A percentile compares a stretch with the other conserved stretches of the same genome.
These are phyloP conservation scores for Acanthurus leucopareius DNA, from an alignment of 2,797 vertebrate species.

Conservation along the genomic window DNA sequence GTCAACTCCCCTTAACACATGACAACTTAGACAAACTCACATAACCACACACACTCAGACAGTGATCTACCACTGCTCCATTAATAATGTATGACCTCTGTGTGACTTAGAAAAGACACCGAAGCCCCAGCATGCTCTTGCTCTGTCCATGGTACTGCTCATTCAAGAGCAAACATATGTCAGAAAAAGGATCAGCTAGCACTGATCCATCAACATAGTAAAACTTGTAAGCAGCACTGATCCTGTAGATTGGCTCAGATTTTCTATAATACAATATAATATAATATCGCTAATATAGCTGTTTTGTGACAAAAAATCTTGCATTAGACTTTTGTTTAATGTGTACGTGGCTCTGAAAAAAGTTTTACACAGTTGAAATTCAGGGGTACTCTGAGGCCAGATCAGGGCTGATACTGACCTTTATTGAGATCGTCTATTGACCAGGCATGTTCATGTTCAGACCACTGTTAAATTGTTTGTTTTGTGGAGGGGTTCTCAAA, in stretches of 20 bases:
- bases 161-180: constrained; percentile 8
- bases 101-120: constrained; percentile 67
- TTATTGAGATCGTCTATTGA: too few relatives aligned
- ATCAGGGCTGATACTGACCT: too few relatives aligned
- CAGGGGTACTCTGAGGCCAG: too few relatives aligned
- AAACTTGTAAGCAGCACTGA: background rate
- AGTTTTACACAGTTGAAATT: too few relatives aligned
- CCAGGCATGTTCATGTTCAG: too few relatives aligned
- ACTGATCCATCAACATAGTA: background rate
- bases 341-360: too few relatives aligned
- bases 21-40: constrained; percentile 7
- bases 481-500: too few relatives aligned
- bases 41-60: constrained; percentile 19
- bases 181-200: background rate
- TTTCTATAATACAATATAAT: background rate
- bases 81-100: constrained; percentile 82
- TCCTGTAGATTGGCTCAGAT: background rate
- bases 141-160: constrained; percentile 29
- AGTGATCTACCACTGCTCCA: constrained; percentile 52
- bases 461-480: too few relatives aligned
- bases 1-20: constrained; percentile 30
- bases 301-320: too few relatives aligned
- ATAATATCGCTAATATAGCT: too few relatives aligned
- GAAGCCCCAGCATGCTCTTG: constrained; percentile 35
- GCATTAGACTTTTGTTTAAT: too few relatives aligned